These are phyloP conservation scores for Eupithecia pulchellata DNA, from an alignment of 2,888 invertebrate genomes.

Conservation along the genomic window DNA sequence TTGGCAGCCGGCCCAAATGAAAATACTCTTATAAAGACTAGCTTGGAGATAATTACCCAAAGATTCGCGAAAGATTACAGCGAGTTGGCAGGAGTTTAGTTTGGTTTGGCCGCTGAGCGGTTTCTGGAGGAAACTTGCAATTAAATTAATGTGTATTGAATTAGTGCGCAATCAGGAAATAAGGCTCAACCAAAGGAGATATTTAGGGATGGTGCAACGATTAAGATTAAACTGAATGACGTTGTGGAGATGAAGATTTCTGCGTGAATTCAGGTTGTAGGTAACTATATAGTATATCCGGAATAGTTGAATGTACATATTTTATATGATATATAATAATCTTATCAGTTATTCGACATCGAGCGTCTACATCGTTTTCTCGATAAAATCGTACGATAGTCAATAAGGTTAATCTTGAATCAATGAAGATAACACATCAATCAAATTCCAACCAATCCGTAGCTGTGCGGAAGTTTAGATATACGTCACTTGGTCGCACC, in stretches of 20 bases:
- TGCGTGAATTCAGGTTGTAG: background rate
- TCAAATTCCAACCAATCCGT: background rate
- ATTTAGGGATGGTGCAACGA: background rate
- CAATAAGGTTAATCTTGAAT: background rate
- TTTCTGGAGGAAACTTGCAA: background rate
- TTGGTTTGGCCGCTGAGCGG: background rate
- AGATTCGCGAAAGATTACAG: constrained; percentile 13
- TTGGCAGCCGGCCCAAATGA: constrained; percentile 47
- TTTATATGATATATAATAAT: background rate
- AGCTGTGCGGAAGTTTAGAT: background rate
- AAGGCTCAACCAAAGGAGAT: background rate
- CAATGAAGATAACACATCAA: background rate
- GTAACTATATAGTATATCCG: background rate
- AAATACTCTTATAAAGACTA: constrained; percentile 34
- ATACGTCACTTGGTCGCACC: background rate
- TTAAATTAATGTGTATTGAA: background rate
- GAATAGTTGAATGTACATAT: background rate
- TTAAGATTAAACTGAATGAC: background rate
- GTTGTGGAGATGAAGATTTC: background rate
- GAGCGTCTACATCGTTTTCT: background rate
- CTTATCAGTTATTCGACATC: background rate
- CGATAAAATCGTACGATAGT: background rate
- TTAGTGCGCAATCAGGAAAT: background rate
- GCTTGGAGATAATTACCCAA: constrained; percentile 17
- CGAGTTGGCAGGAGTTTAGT: background rate